A percentile compares a stretch with the other conserved stretches of the same genome.
These are phyloP conservation scores for Pogoniulus pusillus DNA, from an alignment of 2,797 vertebrate genomes.

Conservation along the genomic window DNA sequence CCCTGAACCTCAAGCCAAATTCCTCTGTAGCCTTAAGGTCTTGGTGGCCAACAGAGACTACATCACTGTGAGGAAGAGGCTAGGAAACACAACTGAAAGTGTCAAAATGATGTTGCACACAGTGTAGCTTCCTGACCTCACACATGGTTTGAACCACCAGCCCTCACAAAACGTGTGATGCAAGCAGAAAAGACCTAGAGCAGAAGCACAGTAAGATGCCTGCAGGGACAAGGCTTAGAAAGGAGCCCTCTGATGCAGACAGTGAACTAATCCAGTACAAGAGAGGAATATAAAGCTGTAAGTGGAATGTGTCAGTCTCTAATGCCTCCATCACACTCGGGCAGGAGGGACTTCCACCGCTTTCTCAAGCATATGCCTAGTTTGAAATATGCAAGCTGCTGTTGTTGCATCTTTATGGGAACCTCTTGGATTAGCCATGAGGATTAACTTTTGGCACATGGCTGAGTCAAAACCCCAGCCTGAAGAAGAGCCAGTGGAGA, in stretches of 20 bases:
- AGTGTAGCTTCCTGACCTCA: neutral
- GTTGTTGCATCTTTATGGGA: neutral
- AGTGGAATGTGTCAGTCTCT: neutral
- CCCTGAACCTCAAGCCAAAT: constrained; percentile 24
- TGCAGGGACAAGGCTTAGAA: neutral
- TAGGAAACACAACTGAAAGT: constrained; percentile 31
- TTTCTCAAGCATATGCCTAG: neutral
- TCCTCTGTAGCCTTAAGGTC: constrained; percentile 33
- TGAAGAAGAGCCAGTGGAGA: neutral
- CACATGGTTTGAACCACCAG: neutral
- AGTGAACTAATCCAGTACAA: neutral
- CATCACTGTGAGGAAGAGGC: constrained; percentile 8
- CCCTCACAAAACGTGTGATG: neutral
- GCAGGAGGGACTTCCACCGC: neutral
- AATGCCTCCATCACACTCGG: neutral
- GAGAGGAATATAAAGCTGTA: neutral
- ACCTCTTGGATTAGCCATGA: neutral
- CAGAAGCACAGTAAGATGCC: neutral
- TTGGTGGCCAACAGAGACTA: constrained; percentile 30
- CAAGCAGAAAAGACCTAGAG: neutral
- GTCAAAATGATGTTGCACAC: constrained; percentile 15
- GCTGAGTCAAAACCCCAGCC: neutral
- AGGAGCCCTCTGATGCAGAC: neutral
- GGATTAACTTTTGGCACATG: neutral
- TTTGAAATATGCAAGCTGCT: neutral